These are phyloP conservation scores for Phortica magna DNA, from an alignment of 2,888 invertebrate species.

Conservation along the genomic window DNA sequence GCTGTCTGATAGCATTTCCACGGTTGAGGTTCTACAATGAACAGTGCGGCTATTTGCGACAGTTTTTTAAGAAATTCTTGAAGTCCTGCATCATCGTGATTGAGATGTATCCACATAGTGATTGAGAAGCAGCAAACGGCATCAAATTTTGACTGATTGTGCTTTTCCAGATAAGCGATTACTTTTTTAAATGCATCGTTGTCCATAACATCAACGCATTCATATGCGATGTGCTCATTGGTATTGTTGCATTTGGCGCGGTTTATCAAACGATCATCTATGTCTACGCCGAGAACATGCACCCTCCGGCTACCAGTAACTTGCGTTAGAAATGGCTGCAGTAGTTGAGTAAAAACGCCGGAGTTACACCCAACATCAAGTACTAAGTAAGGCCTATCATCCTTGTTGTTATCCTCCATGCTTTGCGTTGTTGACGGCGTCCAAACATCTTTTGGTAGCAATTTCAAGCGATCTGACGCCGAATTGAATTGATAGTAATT, in stretches of 20 bases:
- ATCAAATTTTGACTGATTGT: conserved; percentile 81
- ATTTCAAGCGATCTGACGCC: conserved; percentile 82
- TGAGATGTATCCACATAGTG: conserved; percentile 95
- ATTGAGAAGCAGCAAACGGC: conserved; percentile 89
- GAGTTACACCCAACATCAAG: conserved; percentile 84
- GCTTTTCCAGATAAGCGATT: conserved; percentile 78
- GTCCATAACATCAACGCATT: conserved; percentile 82
- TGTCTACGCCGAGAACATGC: conserved; percentile 83
- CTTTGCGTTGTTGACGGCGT: conserved; percentile 67
- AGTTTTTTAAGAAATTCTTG: conserved; percentile 81
- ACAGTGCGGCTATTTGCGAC: conserved; percentile 79
- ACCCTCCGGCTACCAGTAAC: conserved; percentile 52
- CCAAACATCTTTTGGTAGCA: conserved; percentile 80
- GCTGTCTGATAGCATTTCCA: conserved; percentile 92
- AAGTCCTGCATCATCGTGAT: conserved; percentile 88
- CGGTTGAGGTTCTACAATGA: conserved; percentile 89
- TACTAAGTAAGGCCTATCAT: conserved; percentile 77
- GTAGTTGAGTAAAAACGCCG: conserved; percentile 84
- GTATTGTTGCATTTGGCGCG: conserved; percentile 82
- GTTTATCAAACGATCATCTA: conserved; percentile 85
- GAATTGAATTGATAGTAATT: conserved; percentile 92
- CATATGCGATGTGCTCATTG: conserved; percentile 79
- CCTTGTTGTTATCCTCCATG: neutral
- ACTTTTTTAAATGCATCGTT: conserved; percentile 75
- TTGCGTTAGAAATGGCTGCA: conserved; percentile 55